phyloP scores from a whole-genome alignment of 2,113 vertebrate species.

The Paraplagusia blochii region DNA sequence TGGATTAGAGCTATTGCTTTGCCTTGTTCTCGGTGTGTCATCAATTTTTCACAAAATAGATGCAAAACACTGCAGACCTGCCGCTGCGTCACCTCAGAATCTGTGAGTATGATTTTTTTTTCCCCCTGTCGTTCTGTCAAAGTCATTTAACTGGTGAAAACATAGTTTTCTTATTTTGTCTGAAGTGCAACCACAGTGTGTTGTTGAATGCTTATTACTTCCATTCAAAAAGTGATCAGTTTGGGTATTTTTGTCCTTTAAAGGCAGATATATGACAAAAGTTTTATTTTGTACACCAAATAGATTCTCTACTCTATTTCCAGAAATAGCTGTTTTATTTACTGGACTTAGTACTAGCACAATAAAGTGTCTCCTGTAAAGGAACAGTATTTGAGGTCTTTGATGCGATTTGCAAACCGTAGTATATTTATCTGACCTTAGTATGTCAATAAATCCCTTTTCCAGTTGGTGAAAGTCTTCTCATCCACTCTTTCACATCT shows the following conservation, averaged over 20 bases:
- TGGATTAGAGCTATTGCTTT: conserved; percentile 52
- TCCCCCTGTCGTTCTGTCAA: conserved; percentile 15
- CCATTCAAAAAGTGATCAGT: conserved; percentile 16
- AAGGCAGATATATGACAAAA: too few relatives aligned
- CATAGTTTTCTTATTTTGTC: conserved; percentile 1
- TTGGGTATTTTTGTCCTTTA: background rate
- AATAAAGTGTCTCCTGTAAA: conserved; percentile 44
- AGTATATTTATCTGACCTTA: conserved; percentile 56
- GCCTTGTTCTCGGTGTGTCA: conserved; percentile 47
- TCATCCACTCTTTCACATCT: conserved; percentile 53
- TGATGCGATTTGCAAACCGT: conserved; percentile 61
- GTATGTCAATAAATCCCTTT: conserved; percentile 60
- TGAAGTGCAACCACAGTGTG: conserved; percentile 4
- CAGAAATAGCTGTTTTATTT: conserved; percentile 34
- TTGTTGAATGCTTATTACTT: background rate
- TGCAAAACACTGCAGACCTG: conserved; percentile 43
- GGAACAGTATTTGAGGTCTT: conserved; percentile 51
- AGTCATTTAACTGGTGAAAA: conserved; percentile 15
- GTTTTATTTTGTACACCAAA: background rate
- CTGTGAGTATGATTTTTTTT: conserved; percentile 8
- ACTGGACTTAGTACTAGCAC: conserved; percentile 38
- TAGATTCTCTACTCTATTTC: conserved; percentile 31
- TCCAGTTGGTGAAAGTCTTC: conserved; percentile 60
- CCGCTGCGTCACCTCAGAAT: conserved; percentile 24
- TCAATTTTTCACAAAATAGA: conserved; percentile 50